Conservation (phyloP, 2,113 vertebrate genomes). For the Barbus barbus region DNA sequence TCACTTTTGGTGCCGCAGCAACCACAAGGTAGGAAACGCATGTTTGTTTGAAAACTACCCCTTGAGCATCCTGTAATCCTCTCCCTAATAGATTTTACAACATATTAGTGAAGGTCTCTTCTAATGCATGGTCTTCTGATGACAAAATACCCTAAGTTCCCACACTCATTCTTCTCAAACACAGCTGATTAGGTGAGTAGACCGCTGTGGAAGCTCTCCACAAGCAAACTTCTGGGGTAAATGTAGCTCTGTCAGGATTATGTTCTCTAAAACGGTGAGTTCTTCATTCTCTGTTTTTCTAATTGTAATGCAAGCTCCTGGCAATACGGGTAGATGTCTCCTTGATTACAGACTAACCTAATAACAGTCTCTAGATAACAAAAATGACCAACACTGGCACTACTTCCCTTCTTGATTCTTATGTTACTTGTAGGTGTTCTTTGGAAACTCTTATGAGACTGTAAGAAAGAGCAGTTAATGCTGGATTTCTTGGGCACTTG, state of each 20-base stretch:
- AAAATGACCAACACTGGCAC: neutral
- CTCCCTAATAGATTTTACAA: neutral
- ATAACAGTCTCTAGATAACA: neutral
- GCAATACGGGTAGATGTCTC: neutral
- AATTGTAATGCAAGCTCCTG: neutral
- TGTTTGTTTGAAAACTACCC: neutral
- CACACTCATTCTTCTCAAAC: neutral
- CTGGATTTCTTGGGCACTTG: neutral
- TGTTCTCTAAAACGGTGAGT: neutral
- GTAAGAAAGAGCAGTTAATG: neutral
- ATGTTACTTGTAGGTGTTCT: neutral
- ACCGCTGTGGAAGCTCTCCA: no score
- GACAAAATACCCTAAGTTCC: neutral
- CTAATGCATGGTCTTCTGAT: neutral
- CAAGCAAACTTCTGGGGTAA: neutral
- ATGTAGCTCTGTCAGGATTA: neutral
- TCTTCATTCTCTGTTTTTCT: neutral
- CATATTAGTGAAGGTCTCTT: neutral
- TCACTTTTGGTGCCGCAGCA: neutral
- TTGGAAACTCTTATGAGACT: neutral
- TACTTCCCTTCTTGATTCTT: neutral
- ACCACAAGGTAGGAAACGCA: neutral
- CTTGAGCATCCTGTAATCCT: neutral
- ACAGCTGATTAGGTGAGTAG: neutral
- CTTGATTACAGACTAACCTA: neutral